Evolutionary conservation across 1,140 invertebrate genomes (phyloP).

Genomic region (Drosophila subpulchrella): DNA sequence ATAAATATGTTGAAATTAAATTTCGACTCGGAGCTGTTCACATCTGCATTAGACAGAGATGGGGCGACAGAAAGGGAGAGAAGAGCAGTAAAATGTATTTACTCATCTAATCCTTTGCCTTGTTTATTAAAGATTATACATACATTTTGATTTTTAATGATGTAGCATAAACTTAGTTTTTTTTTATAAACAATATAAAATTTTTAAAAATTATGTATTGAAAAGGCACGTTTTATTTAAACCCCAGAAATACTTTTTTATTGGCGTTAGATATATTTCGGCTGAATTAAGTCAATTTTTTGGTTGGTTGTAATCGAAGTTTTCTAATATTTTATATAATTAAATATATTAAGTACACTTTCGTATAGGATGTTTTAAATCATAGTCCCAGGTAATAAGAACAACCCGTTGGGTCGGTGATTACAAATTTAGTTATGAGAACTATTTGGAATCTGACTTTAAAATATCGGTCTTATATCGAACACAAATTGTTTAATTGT

Average conservation of each 20-base stretch:
- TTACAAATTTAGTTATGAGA: no score
- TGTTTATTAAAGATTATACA: background rate
- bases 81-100: background rate
- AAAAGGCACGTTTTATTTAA: background rate
- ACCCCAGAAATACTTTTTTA: background rate
- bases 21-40: constrained; percentile 32
- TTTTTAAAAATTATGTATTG: background rate
- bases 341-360: background rate
- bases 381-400: background rate
- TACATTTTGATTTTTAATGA: background rate
- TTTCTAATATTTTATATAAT: background rate
- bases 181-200: background rate
- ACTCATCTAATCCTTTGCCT: background rate
- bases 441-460: no score
- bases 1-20: constrained; percentile 81
- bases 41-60: constrained; percentile 36
- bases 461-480: no score
- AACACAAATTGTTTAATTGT: no score
- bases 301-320: no score
- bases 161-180: background rate
- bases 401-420: background rate
- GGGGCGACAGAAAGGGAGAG: constrained; percentile 19
- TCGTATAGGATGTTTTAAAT: background rate
- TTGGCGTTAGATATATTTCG: no score
- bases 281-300: background rate